Evolutionary conservation across 1,140 invertebrate species (phyloP).

Genomic region (Penaeus japonicus): DNA sequence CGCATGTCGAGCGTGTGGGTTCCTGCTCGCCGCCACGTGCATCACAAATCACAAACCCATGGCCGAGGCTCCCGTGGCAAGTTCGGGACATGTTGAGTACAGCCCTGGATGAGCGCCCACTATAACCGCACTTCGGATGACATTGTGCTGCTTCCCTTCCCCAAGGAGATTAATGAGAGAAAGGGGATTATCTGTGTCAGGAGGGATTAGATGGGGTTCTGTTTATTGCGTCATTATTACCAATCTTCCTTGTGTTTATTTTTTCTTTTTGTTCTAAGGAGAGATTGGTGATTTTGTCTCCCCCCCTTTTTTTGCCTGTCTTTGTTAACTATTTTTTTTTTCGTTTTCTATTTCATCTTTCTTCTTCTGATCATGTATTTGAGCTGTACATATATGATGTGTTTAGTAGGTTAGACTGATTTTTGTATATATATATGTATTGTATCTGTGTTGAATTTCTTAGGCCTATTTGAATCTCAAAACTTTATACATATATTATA

Average conservation of each 20-base stretch:
- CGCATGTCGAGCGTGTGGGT: conserved; percentile 36
- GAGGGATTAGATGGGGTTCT: background rate
- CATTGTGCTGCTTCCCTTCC: conserved; percentile 30
- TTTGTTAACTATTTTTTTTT: too few relatives aligned
- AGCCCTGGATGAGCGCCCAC: conserved; percentile 44
- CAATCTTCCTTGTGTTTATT: background rate
- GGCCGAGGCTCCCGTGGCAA: background rate
- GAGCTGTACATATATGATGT: too few relatives aligned
- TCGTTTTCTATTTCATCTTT: too few relatives aligned
- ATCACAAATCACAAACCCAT: background rate
- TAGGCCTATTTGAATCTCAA: too few relatives aligned
- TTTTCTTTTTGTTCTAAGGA: background rate
- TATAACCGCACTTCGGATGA: conserved; percentile 29
- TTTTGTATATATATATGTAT: too few relatives aligned
- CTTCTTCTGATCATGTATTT: too few relatives aligned
- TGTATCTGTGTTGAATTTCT: too few relatives aligned
- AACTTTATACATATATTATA: too few relatives aligned
- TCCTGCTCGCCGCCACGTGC: conserved; percentile 8
- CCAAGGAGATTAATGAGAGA: background rate
- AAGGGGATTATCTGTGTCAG: conserved; percentile 38
- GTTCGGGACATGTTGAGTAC: conserved; percentile 25
- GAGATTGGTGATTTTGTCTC: too few relatives aligned
- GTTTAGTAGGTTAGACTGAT: too few relatives aligned
- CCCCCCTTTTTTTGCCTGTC: too few relatives aligned
- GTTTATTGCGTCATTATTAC: too few relatives aligned